These are phyloP conservation scores for Alfaro cultratus DNA, from an alignment of 2,797 vertebrate genomes.

Conservation along the genomic window DNA sequence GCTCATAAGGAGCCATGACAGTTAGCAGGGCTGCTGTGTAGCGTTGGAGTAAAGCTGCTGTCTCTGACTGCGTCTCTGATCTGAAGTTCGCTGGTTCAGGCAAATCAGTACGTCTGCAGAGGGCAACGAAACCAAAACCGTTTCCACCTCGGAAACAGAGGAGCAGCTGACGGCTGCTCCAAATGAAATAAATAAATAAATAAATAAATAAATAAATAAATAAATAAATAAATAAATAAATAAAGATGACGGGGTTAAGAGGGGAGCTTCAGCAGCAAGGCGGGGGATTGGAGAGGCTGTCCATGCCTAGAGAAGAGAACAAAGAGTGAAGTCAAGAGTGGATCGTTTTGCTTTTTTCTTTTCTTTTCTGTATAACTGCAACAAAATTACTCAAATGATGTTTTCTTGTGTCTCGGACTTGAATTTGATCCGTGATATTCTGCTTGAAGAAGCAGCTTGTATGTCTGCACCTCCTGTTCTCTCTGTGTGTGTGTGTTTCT, in stretches of 20 bases:
- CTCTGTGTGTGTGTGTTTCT: background rate
- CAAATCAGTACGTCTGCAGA: conserved; percentile 12
- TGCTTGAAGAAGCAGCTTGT: conserved; percentile 34
- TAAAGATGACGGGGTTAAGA: conserved; percentile 23
- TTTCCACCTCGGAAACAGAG: conserved; percentile 2
- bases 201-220: background rate
- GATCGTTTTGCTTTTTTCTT: background rate
- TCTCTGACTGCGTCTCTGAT: conserved; percentile 27
- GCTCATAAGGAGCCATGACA: background rate
- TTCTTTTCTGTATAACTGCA: background rate
- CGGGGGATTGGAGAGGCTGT: conserved; percentile 13
- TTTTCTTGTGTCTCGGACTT: conserved; percentile 15
- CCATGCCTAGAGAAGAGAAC: conserved; percentile 1
- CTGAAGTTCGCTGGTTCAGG: conserved; percentile 37
- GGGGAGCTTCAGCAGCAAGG: conserved; percentile 33
- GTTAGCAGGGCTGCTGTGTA: background rate
- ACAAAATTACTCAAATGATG: conserved; percentile 1
- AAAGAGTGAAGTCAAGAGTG: conserved; percentile 26
- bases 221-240: background rate
- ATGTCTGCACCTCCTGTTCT: conserved; percentile 29
- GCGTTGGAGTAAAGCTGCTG: background rate
- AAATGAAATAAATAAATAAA: background rate
- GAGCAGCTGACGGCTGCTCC: conserved; percentile 24
- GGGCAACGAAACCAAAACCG: conserved; percentile 10
- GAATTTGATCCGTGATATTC: conserved; percentile 17